Base-by-base conservation (phyloP, 2,888 invertebrate genomes). In the Tillus elongatus region DNA sequence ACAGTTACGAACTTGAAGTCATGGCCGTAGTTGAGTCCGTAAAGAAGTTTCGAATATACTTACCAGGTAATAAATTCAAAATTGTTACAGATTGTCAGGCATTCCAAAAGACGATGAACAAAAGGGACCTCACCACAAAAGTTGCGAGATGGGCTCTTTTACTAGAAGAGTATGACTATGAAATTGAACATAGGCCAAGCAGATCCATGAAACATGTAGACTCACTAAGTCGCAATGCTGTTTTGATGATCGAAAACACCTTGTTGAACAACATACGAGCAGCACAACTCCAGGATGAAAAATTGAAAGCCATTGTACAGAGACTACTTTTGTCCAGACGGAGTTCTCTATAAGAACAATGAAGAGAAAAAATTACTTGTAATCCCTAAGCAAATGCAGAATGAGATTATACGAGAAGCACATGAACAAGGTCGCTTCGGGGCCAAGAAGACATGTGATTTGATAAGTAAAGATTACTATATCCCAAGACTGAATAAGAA, bases 1-100 rank as follows among this genome's bases (percentile, higher is more conserved):
- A 39, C n/a, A 54, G 57, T 15, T 62, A 60, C 35, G 58, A 62
- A 28, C 37, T 63, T 2, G 58, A 63, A 46, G 54, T 58, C 2
- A 35, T 61, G 3, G 59, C 56, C 0, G 44, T 61, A 3, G 46
- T 60, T 4, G 39, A 54, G 43, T 51, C 60, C 1, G 30, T 60
- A 1, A 55, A 57, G 16, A 58, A 55, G 33, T 60, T 60, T 42
- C 29, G 56, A n/a, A 41, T 54, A 1, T 60, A 58, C 37, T 34
- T 61, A 6, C 30, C 57, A 9, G 42, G 48, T 31, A n/a, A n/a
- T n/a, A 13, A 36, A 28, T 40, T 51, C 35, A 42, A 35, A 30
- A 32, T 49, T 30, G 30, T 51, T 4, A 43, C 43, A 1, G 42
- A 43, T 9, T 43, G 42, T 24, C 11, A 33, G 16, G 36, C 15